Percentiles rank a stretch among this genome's conserved stretches.
phyloP scores from a whole-genome alignment of 2,888 invertebrate species.

The Conus canariensis region DNA sequence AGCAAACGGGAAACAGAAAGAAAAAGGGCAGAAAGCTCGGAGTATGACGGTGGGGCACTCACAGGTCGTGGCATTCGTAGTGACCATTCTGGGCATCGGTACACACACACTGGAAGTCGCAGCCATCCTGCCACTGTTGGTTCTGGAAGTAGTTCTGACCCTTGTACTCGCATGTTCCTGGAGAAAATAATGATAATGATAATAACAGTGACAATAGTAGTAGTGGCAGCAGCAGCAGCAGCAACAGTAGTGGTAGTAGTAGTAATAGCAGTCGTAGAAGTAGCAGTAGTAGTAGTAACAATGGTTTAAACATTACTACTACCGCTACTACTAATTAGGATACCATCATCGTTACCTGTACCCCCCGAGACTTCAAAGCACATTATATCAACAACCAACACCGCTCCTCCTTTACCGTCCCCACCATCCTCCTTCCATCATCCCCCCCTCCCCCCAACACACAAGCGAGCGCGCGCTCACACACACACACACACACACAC shows the following conservation, averaged over 20 bases:
- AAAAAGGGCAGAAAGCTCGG: neutral
- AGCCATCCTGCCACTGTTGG: constrained; percentile 68
- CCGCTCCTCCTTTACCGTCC: no score
- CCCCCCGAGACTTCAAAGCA: no score
- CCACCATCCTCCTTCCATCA: no score
- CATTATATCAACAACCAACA: no score
- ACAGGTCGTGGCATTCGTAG: constrained; percentile 63
- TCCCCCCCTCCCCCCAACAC: no score
- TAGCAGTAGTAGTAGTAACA: no score
- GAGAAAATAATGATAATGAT: neutral
- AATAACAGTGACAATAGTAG: neutral
- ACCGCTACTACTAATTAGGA: no score
- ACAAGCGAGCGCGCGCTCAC: no score
- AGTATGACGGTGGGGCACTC: constrained; percentile 25
- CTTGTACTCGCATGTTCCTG: constrained; percentile 65
- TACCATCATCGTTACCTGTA: no score
- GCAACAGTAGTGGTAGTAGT: neutral
- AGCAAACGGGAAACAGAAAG: no score
- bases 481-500: no score
- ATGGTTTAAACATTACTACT: no score
- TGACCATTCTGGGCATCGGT: constrained; percentile 59
- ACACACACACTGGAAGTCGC: constrained; percentile 65
- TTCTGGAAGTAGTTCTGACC: constrained; percentile 63
- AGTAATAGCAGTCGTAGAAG: neutral
- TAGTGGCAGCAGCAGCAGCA: neutral